These are phyloP conservation scores for Catostylus mosaicus DNA, from an alignment of 30 jellyfish, hydroid and myxozoan genomes.

Conservation along the genomic window DNA sequence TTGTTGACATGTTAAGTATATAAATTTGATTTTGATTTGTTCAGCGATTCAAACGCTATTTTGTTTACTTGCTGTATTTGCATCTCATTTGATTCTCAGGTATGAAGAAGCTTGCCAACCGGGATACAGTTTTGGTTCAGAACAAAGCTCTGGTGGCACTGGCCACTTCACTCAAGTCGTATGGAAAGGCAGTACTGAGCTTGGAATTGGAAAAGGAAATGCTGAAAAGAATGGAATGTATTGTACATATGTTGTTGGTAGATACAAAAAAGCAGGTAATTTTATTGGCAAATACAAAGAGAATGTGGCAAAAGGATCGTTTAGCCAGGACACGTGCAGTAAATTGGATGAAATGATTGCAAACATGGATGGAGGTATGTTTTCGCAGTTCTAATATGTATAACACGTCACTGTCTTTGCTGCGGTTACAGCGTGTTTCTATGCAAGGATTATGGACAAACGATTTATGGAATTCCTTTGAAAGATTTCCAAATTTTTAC, in stretches of 20 bases:
- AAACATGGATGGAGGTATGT: constrained; percentile 23
- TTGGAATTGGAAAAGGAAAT: constrained; percentile 78
- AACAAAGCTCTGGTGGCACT: constrained; percentile 30
- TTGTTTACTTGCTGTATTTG: too few species aligned
- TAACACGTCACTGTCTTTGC: too few species aligned
- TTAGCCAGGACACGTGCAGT: constrained; percentile 9
- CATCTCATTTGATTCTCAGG: constrained; percentile 55
- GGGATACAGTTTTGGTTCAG: constrained; percentile 61
- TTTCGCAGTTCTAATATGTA: too few species aligned
- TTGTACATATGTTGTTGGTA: constrained; percentile 75
- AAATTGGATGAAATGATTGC: constrained; percentile 35
- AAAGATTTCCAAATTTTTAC: too few species aligned
- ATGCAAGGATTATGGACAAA: too few species aligned
- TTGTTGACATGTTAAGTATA: too few species aligned
- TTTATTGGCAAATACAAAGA: constrained; percentile 60
- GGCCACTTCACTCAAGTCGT: constrained; percentile 93
- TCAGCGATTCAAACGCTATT: too few species aligned
- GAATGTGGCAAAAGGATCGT: constrained; percentile 71
- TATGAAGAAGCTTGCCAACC: constrained; percentile 85
- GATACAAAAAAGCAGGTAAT: constrained; percentile 77
- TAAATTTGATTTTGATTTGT: too few species aligned
- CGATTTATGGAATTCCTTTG: too few species aligned
- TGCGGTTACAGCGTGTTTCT: too few species aligned
- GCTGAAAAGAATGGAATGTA: constrained; percentile 53
- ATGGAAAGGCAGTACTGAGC: constrained; percentile 64